Conservation (phyloP, 1,140 invertebrate genomes). For the Tetramorium parvispinum region DNA sequence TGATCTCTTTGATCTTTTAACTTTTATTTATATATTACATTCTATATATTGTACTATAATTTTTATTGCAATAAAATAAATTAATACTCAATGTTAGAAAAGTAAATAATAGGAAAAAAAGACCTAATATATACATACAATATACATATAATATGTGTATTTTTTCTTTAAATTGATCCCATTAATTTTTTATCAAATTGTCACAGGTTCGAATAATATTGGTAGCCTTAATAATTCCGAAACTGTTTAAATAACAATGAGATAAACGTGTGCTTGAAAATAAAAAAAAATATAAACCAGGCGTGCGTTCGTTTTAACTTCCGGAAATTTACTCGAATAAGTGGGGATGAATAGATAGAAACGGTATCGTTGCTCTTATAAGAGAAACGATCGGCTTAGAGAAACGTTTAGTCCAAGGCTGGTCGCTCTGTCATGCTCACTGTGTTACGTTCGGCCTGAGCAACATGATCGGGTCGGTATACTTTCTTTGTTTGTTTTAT, state of each 20-base stretch:
- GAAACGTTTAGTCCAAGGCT: slow-evolving; percentile 77
- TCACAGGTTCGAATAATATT: neutral
- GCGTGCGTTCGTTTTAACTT: neutral
- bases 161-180: neutral
- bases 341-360: slow-evolving; percentile 70
- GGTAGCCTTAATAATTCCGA: neutral
- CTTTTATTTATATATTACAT: neutral
- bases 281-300: neutral
- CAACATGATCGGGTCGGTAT: slow-evolving; percentile 77
- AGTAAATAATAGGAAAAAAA: neutral
- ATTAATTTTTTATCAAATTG: slow-evolving; percentile 12
- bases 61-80: neutral
- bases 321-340: neutral
- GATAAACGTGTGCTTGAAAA: neutral
- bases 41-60: neutral
- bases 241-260: neutral
- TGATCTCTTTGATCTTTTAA: neutral
- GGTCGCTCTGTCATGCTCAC: slow-evolving; percentile 49
- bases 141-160: too few relatives aligned
- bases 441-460: slow-evolving; percentile 35
- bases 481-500: slow-evolving; percentile 1
- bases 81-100: neutral
- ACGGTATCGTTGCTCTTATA: slow-evolving; percentile 64
- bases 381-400: slow-evolving; percentile 68
- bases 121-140: too few relatives aligned